Evolutionary conservation across 1,140 invertebrate species (phyloP), one percentile per base, ranked within the genome.

Genomic region (Drosophila eugracilis): DNA sequence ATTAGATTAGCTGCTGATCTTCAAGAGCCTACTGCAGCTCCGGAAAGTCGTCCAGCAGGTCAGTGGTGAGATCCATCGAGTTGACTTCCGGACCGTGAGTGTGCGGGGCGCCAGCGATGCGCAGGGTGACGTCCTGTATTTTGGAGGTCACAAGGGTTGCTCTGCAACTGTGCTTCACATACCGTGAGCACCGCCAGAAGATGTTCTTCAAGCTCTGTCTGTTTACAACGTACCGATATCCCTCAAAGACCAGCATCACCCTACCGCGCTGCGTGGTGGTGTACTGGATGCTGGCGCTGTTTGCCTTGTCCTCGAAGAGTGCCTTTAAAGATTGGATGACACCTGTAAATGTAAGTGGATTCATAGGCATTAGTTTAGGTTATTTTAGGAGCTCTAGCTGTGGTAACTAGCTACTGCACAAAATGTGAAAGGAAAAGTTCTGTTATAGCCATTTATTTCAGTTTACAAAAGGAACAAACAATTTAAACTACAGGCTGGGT

Each of bases 81-180:
- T 73, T 88, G 15, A 91, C 67, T 52, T 91, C 91, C 1, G 78
- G 84, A 4, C 63, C 76, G 28, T 91, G 91, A 3, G 91, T 90
- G 60, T 91, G 91, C 9, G 90, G 90, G 3, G 84, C 39, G 12
- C 90, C 91, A 6, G 91, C 65, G 1, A 90, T 78, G 0, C 90
- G 76, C 6, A 91, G 53, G 0, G 76, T 55, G 0, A 78, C 81
- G 47, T 89, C 84, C 32, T 76, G 73, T 3, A 78, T 37, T 66
- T 91, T 92, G 6, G 90, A 91, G 1, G 91, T 92, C 5, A 91
- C 91, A 17, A 91, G 45, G 0, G 91, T 91, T 17, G 91, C 90
- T 0, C 91, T 69, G 62, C 91, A 92, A 10, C 78, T 78, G 52
- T 84, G 89, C 54, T 91, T 91, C 10, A 92, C 91, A 52, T 92